Base-by-base conservation (phyloP, 2,888 invertebrate genomes). In the Keiferia lycopersicella region DNA sequence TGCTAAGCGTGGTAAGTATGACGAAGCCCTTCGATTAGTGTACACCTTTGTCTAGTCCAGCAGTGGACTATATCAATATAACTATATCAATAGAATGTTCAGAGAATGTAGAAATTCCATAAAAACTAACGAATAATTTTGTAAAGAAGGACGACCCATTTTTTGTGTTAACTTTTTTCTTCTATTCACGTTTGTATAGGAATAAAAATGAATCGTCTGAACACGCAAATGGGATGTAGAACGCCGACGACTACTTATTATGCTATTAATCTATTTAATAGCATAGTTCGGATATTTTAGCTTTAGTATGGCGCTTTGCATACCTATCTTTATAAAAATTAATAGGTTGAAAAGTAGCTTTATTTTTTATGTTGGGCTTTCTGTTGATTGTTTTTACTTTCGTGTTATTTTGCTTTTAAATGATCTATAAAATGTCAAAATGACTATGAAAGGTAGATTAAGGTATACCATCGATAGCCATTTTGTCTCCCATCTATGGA, bases 241-340 rank as follows among this genome's bases (percentile, higher is more conserved):
- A 18, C 56, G 34, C 56, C 56, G 34, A 56, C 16, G 6, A 34
- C 56, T 56, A 56, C 56, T 56, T 56, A 56, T 26, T 56, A 56
- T 56, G 56, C 30, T 34, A 56, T 56, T 56, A 34, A 34, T 56
- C 56, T 56, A 34, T 16, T 56, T 56, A 56, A 56, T 56, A 11
- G 56, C 56, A 56, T 56, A 34, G 34, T 56, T 56, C 16, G 16
- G 30, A 56, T 34, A 30, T 34, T 34, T 56, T 56, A 56, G 38
- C 38, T 18, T 62, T 51, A 22, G 26, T 1, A 16, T 26, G 14
- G 2, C 22, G 22, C 14, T 53, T 20, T 53, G 51, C 4, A 22
- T 53, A 1, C 51, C 22, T 51, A 12, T 12, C 11, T 1, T 6
- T 22, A 8, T 53, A 53, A 22, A 26, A 22, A 22, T 7, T 2